Evolutionary conservation across 2,888 invertebrate species (phyloP).

Genomic region (Spatulosminthurus flaviceps): DNA sequence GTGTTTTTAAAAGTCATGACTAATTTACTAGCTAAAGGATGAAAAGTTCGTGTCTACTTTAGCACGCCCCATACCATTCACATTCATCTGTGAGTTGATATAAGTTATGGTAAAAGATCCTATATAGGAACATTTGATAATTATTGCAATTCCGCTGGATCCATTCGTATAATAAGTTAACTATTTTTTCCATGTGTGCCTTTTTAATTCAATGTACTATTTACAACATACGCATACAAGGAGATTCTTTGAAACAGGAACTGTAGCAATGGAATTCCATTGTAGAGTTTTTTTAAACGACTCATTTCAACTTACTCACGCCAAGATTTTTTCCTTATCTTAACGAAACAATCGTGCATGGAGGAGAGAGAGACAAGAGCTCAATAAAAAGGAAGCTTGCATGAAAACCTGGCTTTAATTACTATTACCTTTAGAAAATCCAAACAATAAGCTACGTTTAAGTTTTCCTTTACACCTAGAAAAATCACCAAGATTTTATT

Average conservation of each 20-base stretch:
- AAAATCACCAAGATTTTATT: not conserved
- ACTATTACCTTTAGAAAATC: not conserved
- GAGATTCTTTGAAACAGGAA: not conserved
- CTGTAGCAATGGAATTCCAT: constrained; percentile 4
- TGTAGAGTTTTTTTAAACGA: not conserved
- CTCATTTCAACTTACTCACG: not conserved
- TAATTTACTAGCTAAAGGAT: too few species aligned
- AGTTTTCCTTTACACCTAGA: not conserved
- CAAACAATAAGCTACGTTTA: not conserved
- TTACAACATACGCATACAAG: too few species aligned
- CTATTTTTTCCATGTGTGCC: too few species aligned
- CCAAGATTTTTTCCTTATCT: not conserved
- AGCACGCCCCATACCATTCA: too few species aligned
- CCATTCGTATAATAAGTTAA: too few species aligned
- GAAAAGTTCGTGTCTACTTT: too few species aligned
- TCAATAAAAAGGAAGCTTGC: not conserved
- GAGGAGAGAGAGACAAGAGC: not conserved
- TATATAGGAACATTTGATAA: too few species aligned
- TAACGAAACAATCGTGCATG: not conserved
- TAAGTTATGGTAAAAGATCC: too few species aligned
- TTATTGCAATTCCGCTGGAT: too few species aligned
- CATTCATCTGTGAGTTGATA: too few species aligned
- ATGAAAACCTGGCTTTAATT: not conserved
- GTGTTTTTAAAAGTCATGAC: too few species aligned
- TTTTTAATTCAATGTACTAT: not conserved